A percentile compares a stretch with the other conserved stretches of the same genome.
Evolutionary conservation across 2,797 vertebrate species (phyloP).

Genomic region (Leontocebus nigricollis): DNA sequence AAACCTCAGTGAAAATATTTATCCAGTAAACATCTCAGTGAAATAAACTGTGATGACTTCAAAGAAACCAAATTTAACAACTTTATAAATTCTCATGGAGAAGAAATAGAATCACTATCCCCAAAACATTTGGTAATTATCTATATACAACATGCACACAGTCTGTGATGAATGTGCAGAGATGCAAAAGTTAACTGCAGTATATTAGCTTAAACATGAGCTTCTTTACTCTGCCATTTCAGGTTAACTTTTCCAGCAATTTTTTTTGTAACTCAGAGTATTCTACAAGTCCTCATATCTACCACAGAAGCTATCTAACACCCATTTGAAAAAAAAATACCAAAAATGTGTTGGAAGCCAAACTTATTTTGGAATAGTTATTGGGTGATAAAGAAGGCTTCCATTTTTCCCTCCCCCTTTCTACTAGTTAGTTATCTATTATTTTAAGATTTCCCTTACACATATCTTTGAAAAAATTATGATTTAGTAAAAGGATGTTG

Average conservation of each 20-base stretch:
- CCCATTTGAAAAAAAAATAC: not conserved
- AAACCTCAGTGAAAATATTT: slow-evolving; percentile 76
- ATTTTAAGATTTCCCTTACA: not conserved
- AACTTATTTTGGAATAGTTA: not conserved
- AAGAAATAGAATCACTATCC: slow-evolving; percentile 72
- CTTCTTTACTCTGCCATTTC: not conserved
- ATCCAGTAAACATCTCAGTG: slow-evolving; percentile 70
- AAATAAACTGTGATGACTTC: slow-evolving; percentile 66
- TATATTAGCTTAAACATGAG: not conserved
- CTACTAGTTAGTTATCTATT: not conserved
- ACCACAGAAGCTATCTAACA: not conserved
- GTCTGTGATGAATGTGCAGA: not conserved
- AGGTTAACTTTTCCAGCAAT: not conserved
- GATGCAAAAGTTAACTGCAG: not conserved
- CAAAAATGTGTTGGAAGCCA: slow-evolving; percentile 7
- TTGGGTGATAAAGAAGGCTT: not conserved
- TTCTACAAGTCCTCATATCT: not conserved
- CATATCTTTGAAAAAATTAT: not conserved
- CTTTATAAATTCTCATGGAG: slow-evolving; percentile 52
- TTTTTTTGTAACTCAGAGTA: not conserved
- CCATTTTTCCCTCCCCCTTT: not conserved
- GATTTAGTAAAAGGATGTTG: not conserved
- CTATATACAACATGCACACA: slow-evolving; percentile 65
- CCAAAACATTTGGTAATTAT: slow-evolving; percentile 75
- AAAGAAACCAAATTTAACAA: slow-evolving; percentile 64